Evolutionary conservation across 2,888 invertebrate species (phyloP).

Genomic region (Thereva unica): DNA sequence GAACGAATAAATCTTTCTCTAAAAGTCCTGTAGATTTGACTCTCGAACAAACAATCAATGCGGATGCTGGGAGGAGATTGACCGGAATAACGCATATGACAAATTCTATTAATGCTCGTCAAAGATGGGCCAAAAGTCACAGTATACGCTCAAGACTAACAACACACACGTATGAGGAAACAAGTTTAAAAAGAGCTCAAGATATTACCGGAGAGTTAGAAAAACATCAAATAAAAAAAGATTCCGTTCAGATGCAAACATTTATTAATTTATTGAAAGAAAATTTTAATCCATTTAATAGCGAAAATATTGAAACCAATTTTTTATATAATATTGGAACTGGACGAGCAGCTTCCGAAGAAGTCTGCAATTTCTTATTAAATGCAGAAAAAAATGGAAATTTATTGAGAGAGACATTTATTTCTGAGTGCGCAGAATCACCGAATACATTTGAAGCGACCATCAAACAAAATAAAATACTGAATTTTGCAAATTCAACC

Average conservation of each 20-base stretch:
- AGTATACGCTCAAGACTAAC: constrained; percentile 38
- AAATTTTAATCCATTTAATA: constrained; percentile 6
- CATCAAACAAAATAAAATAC: constrained; percentile 44
- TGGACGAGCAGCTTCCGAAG: constrained; percentile 44
- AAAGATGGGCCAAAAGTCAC: constrained; percentile 41
- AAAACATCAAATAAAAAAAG: constrained; percentile 1
- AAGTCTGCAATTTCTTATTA: constrained; percentile 43
- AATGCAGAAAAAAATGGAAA: constrained; percentile 45
- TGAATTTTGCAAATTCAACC: constrained; percentile 43
- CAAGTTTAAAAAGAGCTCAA: constrained; percentile 18
- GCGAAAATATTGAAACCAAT: constrained; percentile 21
- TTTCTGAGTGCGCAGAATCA: constrained; percentile 45
- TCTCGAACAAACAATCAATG: constrained; percentile 5
- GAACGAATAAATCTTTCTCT: constrained; percentile 43
- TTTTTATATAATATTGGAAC: constrained; percentile 46
- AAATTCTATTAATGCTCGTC: constrained; percentile 43
- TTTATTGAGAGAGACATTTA: constrained; percentile 39
- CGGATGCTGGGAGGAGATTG: constrained; percentile 23
- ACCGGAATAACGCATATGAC: constrained; percentile 42
- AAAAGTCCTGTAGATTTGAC: constrained; percentile 19
- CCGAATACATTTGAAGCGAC: constrained; percentile 44
- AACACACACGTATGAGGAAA: constrained; percentile 34
- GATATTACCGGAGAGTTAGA: constrained; percentile 26
- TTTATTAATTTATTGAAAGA: constrained; percentile 20
- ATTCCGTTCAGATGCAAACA: constrained; percentile 27